Evolutionary conservation across 2,797 vertebrate species (phyloP).

Genomic region (Urocyon cinereoargenteus): DNA sequence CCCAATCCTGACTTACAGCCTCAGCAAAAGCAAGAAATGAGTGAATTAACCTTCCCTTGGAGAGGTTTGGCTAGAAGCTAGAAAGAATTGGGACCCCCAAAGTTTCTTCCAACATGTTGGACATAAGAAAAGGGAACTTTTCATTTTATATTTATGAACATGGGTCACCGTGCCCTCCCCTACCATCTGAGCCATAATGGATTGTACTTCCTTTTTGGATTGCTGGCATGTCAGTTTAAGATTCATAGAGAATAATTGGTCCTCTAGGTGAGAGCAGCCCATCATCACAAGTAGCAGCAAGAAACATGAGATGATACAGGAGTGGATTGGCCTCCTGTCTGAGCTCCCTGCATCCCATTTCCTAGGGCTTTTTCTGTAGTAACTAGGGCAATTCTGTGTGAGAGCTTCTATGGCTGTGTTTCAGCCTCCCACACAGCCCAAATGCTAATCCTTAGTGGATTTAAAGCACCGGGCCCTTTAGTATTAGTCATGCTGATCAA

Average conservation of each 20-base stretch:
- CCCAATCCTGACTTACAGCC: not conserved
- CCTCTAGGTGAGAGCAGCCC: not conserved
- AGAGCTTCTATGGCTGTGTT: not conserved
- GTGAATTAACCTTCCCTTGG: not conserved
- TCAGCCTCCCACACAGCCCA: not conserved
- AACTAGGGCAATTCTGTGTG: not conserved
- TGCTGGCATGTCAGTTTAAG: not conserved
- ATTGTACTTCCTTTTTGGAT: not conserved
- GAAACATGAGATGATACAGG: too few relatives aligned
- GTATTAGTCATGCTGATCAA: slow-evolving; percentile 50
- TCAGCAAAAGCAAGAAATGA: not conserved
- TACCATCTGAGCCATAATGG: not conserved
- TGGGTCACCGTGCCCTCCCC: not conserved
- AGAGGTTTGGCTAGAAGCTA: not conserved
- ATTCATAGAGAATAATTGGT: not conserved
- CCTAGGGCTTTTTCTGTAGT: not conserved
- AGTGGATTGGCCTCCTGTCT: not conserved
- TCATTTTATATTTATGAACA: not conserved
- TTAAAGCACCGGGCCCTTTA: slow-evolving; percentile 10
- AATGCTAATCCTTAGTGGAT: slow-evolving; percentile 21
- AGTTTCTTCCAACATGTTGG: not conserved
- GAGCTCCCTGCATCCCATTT: not conserved
- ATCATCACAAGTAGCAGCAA: not conserved
- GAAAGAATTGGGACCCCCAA: not conserved
- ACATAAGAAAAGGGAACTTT: not conserved